Evolutionary conservation across 2,797 vertebrate genomes (phyloP), one percentile per base, ranked within the genome.

Genomic region (Sebastes aleutianus): DNA sequence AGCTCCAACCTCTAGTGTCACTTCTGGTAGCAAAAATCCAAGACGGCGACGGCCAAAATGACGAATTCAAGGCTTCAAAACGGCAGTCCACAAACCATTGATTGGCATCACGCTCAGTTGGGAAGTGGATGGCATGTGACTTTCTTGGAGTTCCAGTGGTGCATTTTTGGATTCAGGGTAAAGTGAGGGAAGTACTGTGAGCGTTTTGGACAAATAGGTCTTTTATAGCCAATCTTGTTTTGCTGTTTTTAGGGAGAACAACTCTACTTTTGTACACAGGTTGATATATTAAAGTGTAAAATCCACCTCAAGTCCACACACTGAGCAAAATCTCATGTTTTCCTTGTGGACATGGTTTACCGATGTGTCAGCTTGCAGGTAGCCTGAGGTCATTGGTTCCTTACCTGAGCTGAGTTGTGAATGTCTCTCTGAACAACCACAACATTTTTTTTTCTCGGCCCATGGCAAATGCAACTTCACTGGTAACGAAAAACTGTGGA

Each of bases 301-400:
- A 47, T n/a, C 29, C 43, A 43, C 36, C 16, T 57, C 10, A 64
- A 78, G 26, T 64, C 29, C 20, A 78, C 10, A 72, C 63, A 59
- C 31, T 27, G 26, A 59, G 29, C 29, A 61, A 61, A 65, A 18
- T 36, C 8, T 8, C 26, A 26, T 34, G 22, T 70, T 76, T 53
- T 79, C 18, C 31, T 57, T 50, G 27, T 69, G 66, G 39, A 75
- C 22, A 24, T 18, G 36, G 65, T 76, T 73, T 77, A 71, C 31
- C 22, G 2, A 31, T 16, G 29, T 80, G 74, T 88, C 71, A 78
- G 73, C 70, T 75, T 20, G n/a, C 74, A 22, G 31, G n/a, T 47
- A 71, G 74, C 85, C 85, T 79, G 31, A 4, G 85, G 88, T 85
- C 66, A 57, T 82, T 79, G 63, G 58, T 80, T 80, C 36, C 74